These are phyloP conservation scores for Anomalospiza imberbis DNA, from an alignment of 2,797 vertebrate species.

Conservation along the genomic window DNA sequence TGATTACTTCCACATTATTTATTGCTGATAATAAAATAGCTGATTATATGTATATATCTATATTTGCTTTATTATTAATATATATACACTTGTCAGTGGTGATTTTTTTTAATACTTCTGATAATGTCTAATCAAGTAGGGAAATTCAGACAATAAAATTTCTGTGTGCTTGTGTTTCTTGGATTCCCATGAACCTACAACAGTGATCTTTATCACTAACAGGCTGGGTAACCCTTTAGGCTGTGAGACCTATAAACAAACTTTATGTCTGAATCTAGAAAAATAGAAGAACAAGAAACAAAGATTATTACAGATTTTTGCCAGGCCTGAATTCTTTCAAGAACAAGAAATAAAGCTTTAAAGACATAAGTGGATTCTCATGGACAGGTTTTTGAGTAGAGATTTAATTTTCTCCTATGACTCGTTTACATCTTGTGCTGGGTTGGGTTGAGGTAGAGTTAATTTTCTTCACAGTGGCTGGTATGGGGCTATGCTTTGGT, in stretches of 20 bases:
- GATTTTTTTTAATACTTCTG: neutral
- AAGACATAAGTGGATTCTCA: neutral
- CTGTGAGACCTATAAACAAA: neutral
- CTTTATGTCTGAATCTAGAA: neutral
- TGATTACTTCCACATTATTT: neutral
- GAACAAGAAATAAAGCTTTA: neutral
- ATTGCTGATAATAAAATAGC: neutral
- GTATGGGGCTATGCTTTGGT: neutral
- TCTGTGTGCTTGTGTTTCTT: neutral
- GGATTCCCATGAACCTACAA: neutral
- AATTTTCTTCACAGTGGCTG: neutral
- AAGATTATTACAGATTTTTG: neutral
- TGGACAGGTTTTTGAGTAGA: fast-evolving
- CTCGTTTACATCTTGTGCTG: neutral
- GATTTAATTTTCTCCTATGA: neutral
- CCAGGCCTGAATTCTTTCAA: neutral
- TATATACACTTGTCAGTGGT: neutral
- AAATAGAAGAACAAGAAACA: neutral
- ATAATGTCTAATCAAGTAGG: neutral
- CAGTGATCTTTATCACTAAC: fast-evolving
- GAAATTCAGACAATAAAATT: neutral
- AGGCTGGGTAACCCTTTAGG: neutral
- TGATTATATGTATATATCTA: neutral
- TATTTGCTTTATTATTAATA: neutral
- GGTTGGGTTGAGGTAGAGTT: neutral